Percentiles rank a stretch among this genome's conserved stretches.
Conservation (phyloP, 2,888 invertebrate species). For the Phorcus lineatus region DNA sequence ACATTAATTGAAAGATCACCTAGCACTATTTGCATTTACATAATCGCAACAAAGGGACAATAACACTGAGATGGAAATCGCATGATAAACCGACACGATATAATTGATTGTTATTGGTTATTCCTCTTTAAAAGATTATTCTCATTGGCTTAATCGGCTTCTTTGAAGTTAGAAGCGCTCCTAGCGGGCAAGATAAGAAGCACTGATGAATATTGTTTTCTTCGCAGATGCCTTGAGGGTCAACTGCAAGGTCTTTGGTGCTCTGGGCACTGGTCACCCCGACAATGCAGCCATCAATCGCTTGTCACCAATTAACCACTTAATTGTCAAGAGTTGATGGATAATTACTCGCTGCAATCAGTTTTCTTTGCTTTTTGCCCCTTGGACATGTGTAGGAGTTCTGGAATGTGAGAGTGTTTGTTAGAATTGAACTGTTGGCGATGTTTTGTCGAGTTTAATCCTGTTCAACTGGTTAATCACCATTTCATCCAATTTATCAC, state of each 20-base stretch:
- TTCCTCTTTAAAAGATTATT: neutral
- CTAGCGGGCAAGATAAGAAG: neutral
- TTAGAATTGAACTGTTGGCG: too few relatives aligned
- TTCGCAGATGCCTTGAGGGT: neutral
- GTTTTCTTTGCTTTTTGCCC: slow-evolving; percentile 1
- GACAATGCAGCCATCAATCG: neutral
- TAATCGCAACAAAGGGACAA: neutral
- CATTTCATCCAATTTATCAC: too few relatives aligned
- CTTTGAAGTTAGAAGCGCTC: neutral
- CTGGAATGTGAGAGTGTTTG: neutral
- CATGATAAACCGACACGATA: neutral
- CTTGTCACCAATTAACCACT: slow-evolving; percentile 1
- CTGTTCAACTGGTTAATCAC: too few relatives aligned
- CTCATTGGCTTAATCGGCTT: neutral
- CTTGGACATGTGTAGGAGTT: neutral
- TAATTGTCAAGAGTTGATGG: slow-evolving; percentile 7
- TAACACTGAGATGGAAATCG: neutral
- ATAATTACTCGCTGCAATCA: slow-evolving; percentile 8
- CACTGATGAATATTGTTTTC: neutral
- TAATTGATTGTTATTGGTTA: neutral
- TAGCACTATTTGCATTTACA: neutral
- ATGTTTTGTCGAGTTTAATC: too few relatives aligned
- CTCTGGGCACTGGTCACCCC: neutral
- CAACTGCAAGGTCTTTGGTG: neutral
- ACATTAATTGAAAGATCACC: neutral